Evolutionary conservation across 2,888 invertebrate genomes (phyloP).

Genomic region (Seira sanloemensis): DNA sequence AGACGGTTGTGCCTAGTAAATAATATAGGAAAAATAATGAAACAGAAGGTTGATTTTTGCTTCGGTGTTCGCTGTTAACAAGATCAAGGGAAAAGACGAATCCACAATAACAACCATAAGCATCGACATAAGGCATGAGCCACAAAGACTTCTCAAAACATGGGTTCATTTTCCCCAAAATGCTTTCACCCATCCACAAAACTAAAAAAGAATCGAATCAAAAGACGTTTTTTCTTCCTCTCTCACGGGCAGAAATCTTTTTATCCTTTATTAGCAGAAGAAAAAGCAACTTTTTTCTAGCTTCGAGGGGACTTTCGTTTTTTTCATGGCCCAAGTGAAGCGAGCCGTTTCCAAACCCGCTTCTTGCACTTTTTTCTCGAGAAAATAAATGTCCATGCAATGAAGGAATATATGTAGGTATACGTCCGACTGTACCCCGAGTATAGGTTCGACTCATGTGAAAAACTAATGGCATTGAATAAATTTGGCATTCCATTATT

Average conservation of each 20-base stretch:
- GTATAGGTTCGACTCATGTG: too few relatives aligned
- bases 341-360: too few relatives aligned
- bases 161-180: neutral
- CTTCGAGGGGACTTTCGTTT: neutral
- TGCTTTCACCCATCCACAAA: neutral
- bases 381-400: too few relatives aligned
- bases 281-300: neutral
- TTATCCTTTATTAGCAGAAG: slow-evolving; percentile 32
- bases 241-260: slow-evolving; percentile 15
- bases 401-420: too few relatives aligned
- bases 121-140: too few relatives aligned
- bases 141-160: too few relatives aligned
- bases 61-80: neutral
- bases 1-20: too few relatives aligned
- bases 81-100: too few relatives aligned
- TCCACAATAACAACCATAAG: too few relatives aligned
- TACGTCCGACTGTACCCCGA: too few relatives aligned
- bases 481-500: slow-evolving; percentile 33
- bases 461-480: slow-evolving; percentile 17
- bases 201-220: neutral
- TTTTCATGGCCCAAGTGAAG: too few relatives aligned
- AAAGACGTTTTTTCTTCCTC: neutral
- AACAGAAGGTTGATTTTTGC: neutral
- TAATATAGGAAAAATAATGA: neutral
- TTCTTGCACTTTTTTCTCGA: too few relatives aligned